Base-by-base conservation (phyloP, 2,888 invertebrate species). In the Margaritifera margaritifera region DNA sequence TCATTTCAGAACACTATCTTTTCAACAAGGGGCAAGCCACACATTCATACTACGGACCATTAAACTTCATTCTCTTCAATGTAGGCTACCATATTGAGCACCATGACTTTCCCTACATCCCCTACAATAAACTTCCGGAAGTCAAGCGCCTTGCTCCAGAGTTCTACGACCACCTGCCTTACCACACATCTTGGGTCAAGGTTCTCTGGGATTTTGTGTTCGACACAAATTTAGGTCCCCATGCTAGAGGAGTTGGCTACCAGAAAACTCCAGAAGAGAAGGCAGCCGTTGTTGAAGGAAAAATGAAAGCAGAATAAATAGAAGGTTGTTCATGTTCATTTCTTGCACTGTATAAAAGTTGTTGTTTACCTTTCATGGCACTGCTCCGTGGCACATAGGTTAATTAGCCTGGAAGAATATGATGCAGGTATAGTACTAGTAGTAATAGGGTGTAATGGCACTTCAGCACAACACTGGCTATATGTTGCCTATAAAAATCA, bases 171-270 rank as follows among this genome's bases (percentile, higher is more conserved):
- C 91, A 95, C 81, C 92, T 99, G 69, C 97, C 98, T 0, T 96
- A 96, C 78, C 99, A 99, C 87, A 92, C 95, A 79, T 98, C 98
- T 51, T 99, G 99, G 99, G 91, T 93, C 0, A 92, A 94, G 19
- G 98, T 99, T 0, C 91, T 99, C 0, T 98, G 96, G 86, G 97
- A 98, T 87, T 99, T 99, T 87, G 93, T 99, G 0, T 95, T 93
- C 91, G 97, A 99, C 90, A 96, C 97, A 0, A 94, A 95, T 20
- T 95, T 99, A 72, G 99, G 99, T 0, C 99, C 99, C 0, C 98
- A 98, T 87, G 97, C 98, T 0, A 92, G 98, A 64, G 94, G 88
- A 3, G 84, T 88, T 20, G 88, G 86, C 1, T 88, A 87, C 70
- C 56, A 71, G 25, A 81, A 80, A 64, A 31, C n/a, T 20, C 19